phyloP scores from a whole-genome alignment of 2,113 vertebrate genomes.

The Apus apus region DNA sequence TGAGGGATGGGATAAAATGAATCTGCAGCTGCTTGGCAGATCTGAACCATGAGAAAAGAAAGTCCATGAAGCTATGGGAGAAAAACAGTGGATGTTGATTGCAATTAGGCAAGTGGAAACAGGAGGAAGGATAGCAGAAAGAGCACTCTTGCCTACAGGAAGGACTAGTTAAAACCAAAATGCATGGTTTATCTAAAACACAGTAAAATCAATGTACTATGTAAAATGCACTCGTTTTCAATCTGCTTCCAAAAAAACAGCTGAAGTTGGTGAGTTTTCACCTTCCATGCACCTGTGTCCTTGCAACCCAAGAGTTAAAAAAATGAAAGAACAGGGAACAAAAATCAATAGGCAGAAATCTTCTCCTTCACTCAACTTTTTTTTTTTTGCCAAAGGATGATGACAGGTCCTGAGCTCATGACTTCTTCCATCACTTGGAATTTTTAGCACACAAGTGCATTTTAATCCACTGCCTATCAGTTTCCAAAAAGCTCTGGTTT shows the following conservation, averaged over 20 bases:
- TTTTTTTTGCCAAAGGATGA: background rate
- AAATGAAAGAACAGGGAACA: background rate
- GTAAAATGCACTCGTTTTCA: background rate
- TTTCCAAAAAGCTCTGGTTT: background rate
- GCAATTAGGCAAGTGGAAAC: background rate
- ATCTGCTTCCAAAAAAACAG: background rate
- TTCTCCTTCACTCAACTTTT: background rate
- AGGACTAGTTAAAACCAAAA: background rate
- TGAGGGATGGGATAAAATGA: background rate
- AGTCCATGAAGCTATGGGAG: background rate
- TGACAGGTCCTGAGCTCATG: background rate
- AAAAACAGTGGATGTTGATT: background rate
- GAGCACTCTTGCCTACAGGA: background rate
- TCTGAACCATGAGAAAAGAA: background rate
- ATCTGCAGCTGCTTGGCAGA: background rate
- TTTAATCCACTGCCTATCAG: background rate
- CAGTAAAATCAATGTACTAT: background rate
- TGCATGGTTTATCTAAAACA: background rate
- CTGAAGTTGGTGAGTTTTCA: background rate
- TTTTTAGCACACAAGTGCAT: background rate
- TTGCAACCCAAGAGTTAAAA: fast-evolving
- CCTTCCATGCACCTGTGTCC: too few relatives aligned
- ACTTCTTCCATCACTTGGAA: background rate
- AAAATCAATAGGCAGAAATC: background rate
- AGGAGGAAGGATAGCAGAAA: background rate